Evolutionary conservation across 2,113 vertebrate genomes (phyloP), one percentile per base, ranked within the genome.

Genomic region (Bubo blakistoni): DNA sequence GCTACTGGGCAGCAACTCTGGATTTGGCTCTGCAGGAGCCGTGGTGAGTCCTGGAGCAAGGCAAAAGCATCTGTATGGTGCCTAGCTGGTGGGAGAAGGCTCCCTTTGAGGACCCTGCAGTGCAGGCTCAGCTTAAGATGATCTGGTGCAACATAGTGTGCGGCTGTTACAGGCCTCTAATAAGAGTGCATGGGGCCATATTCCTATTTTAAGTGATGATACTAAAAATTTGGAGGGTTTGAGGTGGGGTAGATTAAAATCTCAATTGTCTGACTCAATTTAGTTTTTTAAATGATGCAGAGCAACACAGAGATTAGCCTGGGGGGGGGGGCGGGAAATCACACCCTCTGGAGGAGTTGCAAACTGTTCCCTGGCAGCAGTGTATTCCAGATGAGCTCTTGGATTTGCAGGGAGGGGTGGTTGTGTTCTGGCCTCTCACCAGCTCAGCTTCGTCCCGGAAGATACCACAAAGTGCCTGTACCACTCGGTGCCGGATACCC

Each of bases 81-180:
- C 52, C 44, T 25, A 46, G 40, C 27, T 21, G 51, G 52, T 38
- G 44, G 30, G 44, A 47, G 16, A 59, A 38, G 20, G 44, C 34
- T 81, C 36, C 34, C 21, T 67, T 8, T 34, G 52, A 76, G 82
- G 24, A 25, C n/a, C 52, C n/a, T 49, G 40, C 10, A 18, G 57
- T 10, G 22, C 26, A 34, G 76, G 58, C 47, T 82, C 34, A 77
- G 40, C 62, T 77, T 59, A 19, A 9, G 24, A 2, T 25, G 29
- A 4, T 32, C 29, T 51, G 22, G 27, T 76, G n/a, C 47, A 34
- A 14, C 2, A 0, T 0, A 2, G 19, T 26, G 21, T 10, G 3
- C 52, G 81, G 36, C 49, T 61, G 22, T 49, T 42, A 11, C 27
- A 18, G 40, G 29, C 11, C 21, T 42, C 34, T 55, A 0, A 4